Evolutionary conservation across 2,888 invertebrate genomes (phyloP).

Genomic region (Octonoba sinensis): DNA sequence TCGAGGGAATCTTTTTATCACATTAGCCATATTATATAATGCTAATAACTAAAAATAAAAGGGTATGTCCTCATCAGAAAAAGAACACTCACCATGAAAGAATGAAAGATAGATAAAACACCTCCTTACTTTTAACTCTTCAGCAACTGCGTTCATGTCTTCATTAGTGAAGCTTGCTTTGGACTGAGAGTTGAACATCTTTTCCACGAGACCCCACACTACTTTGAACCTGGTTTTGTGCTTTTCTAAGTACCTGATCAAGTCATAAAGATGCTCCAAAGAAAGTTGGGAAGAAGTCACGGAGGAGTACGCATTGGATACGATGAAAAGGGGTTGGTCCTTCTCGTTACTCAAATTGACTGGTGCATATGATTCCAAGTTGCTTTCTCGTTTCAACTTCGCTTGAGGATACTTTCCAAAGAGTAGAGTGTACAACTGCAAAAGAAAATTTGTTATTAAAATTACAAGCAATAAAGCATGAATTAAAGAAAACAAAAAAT

Average conservation of each 20-base stretch:
- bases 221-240: constrained; percentile 37
- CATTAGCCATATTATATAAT: no score
- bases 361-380: constrained; percentile 36
- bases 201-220: constrained; percentile 46
- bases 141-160: constrained; percentile 38
- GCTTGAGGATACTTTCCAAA: constrained; percentile 37
- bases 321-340: constrained; percentile 37
- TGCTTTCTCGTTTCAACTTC: not conserved
- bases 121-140: constrained; percentile 45
- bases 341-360: constrained; percentile 67
- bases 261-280: constrained; percentile 46
- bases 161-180: constrained; percentile 23
- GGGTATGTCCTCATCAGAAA: no score
- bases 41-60: no score
- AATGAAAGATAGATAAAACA: not conserved
- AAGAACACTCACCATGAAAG: no score
- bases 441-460: not conserved
- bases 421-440: constrained; percentile 45
- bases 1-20: no score
- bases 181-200: constrained; percentile 48
- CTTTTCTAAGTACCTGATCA: constrained; percentile 40
- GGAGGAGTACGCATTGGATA: constrained; percentile 11
- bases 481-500: no score
- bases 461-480: not conserved
- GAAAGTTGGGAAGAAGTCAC: constrained; percentile 22